A percentile compares a stretch with the other conserved stretches of the same genome.
Evolutionary conservation across 2,888 invertebrate genomes (phyloP).

Genomic region (Dione vanillae): DNA sequence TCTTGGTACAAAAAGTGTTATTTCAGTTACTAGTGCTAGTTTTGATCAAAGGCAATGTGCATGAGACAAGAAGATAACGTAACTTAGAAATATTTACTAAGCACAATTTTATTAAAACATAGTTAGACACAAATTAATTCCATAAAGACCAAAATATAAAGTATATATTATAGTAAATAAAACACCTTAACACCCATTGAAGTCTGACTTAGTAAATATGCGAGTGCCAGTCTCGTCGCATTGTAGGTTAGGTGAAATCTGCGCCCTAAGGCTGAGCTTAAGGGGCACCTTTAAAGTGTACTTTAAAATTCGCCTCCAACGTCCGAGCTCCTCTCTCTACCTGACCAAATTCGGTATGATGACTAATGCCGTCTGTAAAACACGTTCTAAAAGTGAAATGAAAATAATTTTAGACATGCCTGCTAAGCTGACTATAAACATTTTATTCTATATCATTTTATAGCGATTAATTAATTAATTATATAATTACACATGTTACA

Average conservation of each 20-base stretch:
- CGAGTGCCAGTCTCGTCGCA: too few relatives aligned
- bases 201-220: too few relatives aligned
- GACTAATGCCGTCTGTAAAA: not conserved
- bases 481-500: too few relatives aligned
- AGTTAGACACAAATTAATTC: not conserved
- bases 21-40: constrained; percentile 41
- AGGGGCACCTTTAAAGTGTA: too few relatives aligned
- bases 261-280: too few relatives aligned
- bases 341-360: not conserved
- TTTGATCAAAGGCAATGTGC: not conserved
- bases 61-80: constrained; percentile 35
- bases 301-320: too few relatives aligned
- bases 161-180: too few relatives aligned
- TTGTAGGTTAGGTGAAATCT: too few relatives aligned
- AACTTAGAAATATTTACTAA: constrained; percentile 28
- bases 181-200: too few relatives aligned
- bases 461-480: too few relatives aligned
- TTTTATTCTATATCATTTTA: not conserved
- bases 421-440: not conserved
- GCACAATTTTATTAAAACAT: not conserved
- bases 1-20: constrained; percentile 42
- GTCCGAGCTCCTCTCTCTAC: not conserved
- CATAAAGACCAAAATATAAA: too few relatives aligned
- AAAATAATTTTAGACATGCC: not conserved
- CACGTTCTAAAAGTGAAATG: not conserved